Evolutionary conservation across 2,888 invertebrate species (phyloP).

Genomic region (Lithophane leautieri): DNA sequence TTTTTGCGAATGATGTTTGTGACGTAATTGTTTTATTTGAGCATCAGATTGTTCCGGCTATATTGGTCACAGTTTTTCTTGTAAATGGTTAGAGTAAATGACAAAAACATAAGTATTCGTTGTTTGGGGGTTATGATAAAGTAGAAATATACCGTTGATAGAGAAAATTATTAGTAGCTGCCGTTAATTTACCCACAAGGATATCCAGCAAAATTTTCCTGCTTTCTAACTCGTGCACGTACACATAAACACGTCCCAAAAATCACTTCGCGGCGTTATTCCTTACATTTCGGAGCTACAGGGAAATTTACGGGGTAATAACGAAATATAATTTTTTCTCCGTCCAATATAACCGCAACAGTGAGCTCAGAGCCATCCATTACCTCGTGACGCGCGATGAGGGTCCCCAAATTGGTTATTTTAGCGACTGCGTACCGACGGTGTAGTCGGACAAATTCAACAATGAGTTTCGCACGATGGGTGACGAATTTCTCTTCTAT

Average conservation of each 20-base stretch:
- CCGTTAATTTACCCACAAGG: conserved; percentile 15
- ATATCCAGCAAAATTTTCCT: conserved; percentile 26
- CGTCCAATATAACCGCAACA: conserved; percentile 69
- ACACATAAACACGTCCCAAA: conserved; percentile 26
- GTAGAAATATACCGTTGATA: conserved; percentile 6
- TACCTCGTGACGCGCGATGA: conserved; percentile 78
- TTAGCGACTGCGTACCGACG: conserved; percentile 70
- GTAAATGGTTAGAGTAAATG: background rate
- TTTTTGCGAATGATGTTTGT: conserved; percentile 24
- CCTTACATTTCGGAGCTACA: conserved; percentile 46
- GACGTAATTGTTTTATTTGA: conserved; percentile 23
- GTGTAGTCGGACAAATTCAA: conserved; percentile 66
- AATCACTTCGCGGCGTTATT: conserved; percentile 42
- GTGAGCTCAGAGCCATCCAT: conserved; percentile 74
- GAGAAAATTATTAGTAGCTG: conserved; percentile 18
- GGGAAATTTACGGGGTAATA: conserved; percentile 60
- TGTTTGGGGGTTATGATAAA: background rate
- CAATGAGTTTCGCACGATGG: conserved; percentile 50
- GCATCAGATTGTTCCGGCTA: conserved; percentile 15
- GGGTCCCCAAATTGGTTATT: conserved; percentile 79
- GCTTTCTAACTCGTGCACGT: conserved; percentile 13
- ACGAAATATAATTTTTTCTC: conserved; percentile 67
- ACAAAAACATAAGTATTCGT: background rate
- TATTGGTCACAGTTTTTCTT: background rate
- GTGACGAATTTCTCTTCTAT: conserved; percentile 41